Evolutionary conservation across 2,888 invertebrate species (phyloP).

Genomic region (Nymphalis c-album): DNA sequence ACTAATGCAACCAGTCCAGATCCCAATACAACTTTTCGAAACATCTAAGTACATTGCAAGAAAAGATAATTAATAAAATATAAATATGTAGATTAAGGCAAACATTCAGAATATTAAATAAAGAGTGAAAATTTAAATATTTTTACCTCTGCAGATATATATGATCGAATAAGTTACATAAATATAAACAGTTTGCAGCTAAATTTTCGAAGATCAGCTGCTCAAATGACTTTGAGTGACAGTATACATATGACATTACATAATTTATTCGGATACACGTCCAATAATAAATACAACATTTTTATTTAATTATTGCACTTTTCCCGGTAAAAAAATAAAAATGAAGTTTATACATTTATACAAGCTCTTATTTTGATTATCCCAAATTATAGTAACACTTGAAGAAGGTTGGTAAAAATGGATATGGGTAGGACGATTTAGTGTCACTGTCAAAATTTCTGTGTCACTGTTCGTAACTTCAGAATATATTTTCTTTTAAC

Average conservation of each 20-base stretch:
- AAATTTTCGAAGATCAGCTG: slow-evolving; percentile 53
- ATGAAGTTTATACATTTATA: not conserved
- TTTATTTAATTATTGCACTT: not conserved
- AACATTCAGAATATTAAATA: not conserved
- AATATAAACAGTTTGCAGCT: slow-evolving; percentile 48
- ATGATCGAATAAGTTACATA: slow-evolving; percentile 61
- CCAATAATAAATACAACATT: not conserved
- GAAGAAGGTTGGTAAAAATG: not conserved
- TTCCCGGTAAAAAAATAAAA: not conserved
- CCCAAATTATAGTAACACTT: not conserved
- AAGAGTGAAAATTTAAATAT: not conserved
- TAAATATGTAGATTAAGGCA: slow-evolving; percentile 6
- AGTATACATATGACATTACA: slow-evolving; percentile 34
- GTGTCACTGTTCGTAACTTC: slow-evolving; percentile 11
- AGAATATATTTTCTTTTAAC: slow-evolving; percentile 28
- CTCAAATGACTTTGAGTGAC: slow-evolving; percentile 35
- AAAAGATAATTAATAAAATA: slow-evolving; percentile 8
- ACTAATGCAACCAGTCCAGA: slow-evolving; percentile 62
- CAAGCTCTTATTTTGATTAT: not conserved
- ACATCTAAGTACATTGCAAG: slow-evolving; percentile 61
- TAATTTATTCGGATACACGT: slow-evolving; percentile 27
- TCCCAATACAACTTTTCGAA: slow-evolving; percentile 70
- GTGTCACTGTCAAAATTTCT: slow-evolving; percentile 19
- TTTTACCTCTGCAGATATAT: slow-evolving; percentile 60
- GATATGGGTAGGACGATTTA: not conserved